Conservation (phyloP, 2,113 vertebrate species). For the Anthoscopus minutus region DNA sequence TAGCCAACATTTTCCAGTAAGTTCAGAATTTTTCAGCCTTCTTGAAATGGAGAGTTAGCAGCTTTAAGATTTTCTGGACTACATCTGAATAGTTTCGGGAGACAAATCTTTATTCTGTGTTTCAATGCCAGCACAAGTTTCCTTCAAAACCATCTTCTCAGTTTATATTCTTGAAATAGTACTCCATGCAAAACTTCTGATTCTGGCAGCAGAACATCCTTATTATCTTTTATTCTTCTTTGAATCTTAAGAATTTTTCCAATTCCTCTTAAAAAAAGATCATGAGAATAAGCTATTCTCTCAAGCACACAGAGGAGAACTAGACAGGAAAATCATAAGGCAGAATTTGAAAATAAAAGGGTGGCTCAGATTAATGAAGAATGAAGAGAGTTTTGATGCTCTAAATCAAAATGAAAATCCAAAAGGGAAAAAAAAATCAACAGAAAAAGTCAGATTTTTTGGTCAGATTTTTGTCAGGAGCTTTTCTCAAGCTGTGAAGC, state of each 20-base stretch:
- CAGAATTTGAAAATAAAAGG: not conserved
- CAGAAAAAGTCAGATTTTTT: not conserved
- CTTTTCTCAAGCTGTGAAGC: not conserved
- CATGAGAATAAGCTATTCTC: not conserved
- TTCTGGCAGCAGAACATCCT: not conserved
- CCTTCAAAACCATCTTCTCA: not conserved
- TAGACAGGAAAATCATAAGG: not conserved
- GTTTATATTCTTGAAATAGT: constrained; percentile 1
- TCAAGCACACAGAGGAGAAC: not conserved
- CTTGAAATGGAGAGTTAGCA: not conserved
- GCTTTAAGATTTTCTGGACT: not conserved
- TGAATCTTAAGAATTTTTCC: not conserved
- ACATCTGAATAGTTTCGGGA: not conserved
- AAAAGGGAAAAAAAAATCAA: not conserved
- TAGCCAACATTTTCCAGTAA: not conserved
- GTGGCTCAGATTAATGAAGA: not conserved
- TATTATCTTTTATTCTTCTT: not conserved
- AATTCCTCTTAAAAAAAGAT: not conserved
- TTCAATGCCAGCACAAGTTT: not conserved
- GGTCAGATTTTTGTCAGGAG: not conserved
- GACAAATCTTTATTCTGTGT: not conserved
- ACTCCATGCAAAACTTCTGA: not conserved
- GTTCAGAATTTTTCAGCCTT: not conserved
- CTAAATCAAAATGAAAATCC: not conserved
- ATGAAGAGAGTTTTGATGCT: not conserved